A percentile compares a stretch with the other conserved stretches of the same genome.
These are phyloP conservation scores for Penaeus chinensis DNA, from an alignment of 1,140 invertebrate species.

Conservation along the genomic window DNA sequence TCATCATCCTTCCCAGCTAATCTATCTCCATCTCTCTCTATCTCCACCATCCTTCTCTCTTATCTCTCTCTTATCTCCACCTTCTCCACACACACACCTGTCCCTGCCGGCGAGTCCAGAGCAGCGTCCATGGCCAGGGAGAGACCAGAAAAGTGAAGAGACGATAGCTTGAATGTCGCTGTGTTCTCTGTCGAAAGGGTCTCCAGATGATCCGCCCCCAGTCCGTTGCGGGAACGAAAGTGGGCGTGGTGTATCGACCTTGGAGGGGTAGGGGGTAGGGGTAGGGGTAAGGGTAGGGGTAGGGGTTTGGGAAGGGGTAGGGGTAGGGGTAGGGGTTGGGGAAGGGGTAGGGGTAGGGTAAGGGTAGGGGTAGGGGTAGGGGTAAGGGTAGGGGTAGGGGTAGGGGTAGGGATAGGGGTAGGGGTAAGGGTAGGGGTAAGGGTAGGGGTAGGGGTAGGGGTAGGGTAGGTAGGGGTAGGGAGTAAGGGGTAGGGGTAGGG, in stretches of 20 bases:
- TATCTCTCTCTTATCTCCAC: too few species aligned
- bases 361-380: neutral
- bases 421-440: neutral
- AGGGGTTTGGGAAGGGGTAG: neutral
- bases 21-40: too few species aligned
- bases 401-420: too few species aligned
- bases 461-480: neutral
- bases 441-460: too few species aligned
- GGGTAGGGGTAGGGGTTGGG: neutral
- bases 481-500: too few species aligned
- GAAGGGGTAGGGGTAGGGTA: too few species aligned
- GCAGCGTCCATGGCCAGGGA: slow-evolving; percentile 68
- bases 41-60: too few species aligned
- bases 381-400: too few species aligned
- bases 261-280: neutral
- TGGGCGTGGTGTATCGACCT: slow-evolving; percentile 65
- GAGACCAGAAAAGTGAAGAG: slow-evolving; percentile 67
- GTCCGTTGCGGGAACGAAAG: neutral
- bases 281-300: neutral
- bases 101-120: slow-evolving; percentile 63
- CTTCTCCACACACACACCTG: slow-evolving; percentile 29
- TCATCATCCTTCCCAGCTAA: too few species aligned
- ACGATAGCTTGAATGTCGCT: slow-evolving; percentile 66
- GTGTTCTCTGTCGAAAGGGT: slow-evolving; percentile 63
- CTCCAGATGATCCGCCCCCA: slow-evolving; percentile 18